These are phyloP conservation scores for Falcunculus frontatus DNA, from an alignment of 2,113 vertebrate species.

Conservation along the genomic window DNA sequence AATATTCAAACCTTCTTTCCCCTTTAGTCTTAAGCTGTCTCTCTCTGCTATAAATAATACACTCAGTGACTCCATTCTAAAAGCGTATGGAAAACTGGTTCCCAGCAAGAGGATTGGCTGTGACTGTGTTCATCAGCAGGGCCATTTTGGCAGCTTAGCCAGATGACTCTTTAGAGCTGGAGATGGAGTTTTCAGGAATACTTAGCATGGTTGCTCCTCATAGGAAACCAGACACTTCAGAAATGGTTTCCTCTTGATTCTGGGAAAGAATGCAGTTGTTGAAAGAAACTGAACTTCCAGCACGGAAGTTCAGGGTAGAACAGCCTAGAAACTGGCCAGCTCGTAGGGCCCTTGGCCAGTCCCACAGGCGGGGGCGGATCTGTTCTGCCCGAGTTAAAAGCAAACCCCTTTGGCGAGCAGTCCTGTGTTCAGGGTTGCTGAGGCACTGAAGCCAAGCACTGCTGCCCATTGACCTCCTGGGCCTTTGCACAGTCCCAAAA, in stretches of 20 bases:
- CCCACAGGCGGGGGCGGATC: conserved; percentile 3
- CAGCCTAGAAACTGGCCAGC: neutral
- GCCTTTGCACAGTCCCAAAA: neutral
- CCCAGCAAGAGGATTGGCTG: neutral
- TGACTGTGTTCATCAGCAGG: neutral
- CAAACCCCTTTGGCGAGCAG: neutral
- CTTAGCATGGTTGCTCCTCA: neutral
- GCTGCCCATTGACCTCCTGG: neutral
- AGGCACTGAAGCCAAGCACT: neutral
- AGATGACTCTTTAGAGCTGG: neutral
- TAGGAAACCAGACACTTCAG: conserved; percentile 44
- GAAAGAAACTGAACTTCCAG: conserved; percentile 26
- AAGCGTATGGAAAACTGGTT: neutral
- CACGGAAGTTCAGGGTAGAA: conserved; percentile 21
- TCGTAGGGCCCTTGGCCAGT: neutral
- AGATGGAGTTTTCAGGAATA: neutral
- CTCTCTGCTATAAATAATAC: neutral
- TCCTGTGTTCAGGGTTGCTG: neutral
- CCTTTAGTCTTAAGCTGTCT: neutral
- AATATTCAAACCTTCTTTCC: neutral
- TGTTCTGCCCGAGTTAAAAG: neutral
- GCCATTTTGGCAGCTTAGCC: neutral
- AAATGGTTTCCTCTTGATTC: conserved; percentile 56
- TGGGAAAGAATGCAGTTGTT: conserved; percentile 38
- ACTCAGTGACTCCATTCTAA: neutral